These are phyloP conservation scores for Nephrocerus scutellatus DNA, from an alignment of 2,888 invertebrate genomes.

Conservation along the genomic window DNA sequence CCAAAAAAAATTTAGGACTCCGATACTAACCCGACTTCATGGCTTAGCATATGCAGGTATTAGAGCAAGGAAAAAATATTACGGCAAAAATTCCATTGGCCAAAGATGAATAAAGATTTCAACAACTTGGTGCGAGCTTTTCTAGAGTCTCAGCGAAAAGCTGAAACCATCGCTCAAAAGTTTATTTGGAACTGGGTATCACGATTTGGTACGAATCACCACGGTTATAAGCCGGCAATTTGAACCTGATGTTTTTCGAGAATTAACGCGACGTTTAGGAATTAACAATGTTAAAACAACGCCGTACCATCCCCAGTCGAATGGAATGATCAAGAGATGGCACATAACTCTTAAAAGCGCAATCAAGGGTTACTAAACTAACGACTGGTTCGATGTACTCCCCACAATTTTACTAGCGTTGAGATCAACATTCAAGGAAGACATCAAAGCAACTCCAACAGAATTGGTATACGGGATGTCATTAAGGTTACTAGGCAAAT, in stretches of 20 bases:
- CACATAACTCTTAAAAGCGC: conserved; percentile 16
- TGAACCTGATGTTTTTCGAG: conserved; percentile 32
- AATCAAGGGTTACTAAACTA: conserved; percentile 10
- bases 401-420: conserved; percentile 14
- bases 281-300: conserved; percentile 14
- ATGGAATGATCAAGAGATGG: conserved; percentile 16
- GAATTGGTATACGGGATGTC: conserved; percentile 18
- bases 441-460: conserved; percentile 12
- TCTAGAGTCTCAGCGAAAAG: conserved; percentile 7
- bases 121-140: conserved; percentile 6
- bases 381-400: conserved; percentile 11
- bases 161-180: conserved; percentile 28
- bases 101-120: conserved; percentile 15
- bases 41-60: conserved; percentile 11
- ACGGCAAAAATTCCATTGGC: conserved; percentile 26
- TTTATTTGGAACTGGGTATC: conserved; percentile 42
- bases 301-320: conserved; percentile 16
- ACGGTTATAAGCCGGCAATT: conserved; percentile 43
- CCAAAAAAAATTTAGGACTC: neutral
- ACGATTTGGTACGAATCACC: conserved; percentile 41
- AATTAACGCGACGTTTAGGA: conserved; percentile 22
- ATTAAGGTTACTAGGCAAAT: conserved; percentile 17
- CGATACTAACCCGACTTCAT: conserved; percentile 11
- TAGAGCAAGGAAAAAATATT: conserved; percentile 4
- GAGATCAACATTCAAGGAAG: conserved; percentile 14